phyloP scores from a whole-genome alignment of 2,113 vertebrate genomes.

The Phainopepla nitens region DNA sequence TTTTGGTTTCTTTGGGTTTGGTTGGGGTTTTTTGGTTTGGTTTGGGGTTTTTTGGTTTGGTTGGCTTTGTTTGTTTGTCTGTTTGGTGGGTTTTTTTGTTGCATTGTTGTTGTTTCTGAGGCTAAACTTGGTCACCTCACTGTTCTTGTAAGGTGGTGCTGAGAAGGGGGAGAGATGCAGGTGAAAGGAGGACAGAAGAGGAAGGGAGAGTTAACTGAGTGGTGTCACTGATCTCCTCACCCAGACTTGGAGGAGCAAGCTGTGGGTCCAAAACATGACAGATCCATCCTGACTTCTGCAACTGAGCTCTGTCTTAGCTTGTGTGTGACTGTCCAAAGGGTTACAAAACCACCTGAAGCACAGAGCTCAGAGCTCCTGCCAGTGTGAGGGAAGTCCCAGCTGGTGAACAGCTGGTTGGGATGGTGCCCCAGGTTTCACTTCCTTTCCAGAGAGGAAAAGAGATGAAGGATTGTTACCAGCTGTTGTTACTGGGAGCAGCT shows the following conservation, averaged over 20 bases:
- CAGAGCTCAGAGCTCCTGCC: background rate
- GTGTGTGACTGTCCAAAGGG: background rate
- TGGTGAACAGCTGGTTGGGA: background rate
- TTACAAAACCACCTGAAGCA: background rate
- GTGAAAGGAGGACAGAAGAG: background rate
- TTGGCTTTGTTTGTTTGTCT: no score
- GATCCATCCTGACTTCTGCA: background rate
- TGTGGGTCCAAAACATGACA: background rate
- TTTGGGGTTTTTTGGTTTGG: background rate
- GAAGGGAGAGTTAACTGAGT: background rate
- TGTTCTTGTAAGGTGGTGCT: background rate
- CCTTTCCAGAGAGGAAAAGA: background rate
- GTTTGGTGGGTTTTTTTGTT: background rate
- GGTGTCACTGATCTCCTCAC: background rate
- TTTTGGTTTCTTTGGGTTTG: background rate
- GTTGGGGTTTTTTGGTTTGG: no score
- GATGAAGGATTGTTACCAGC: background rate
- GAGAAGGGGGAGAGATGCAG: background rate
- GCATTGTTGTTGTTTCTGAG: background rate
- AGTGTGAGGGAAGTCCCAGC: background rate
- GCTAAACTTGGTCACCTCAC: background rate
- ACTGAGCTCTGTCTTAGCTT: background rate
- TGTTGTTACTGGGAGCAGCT: slow-evolving; percentile 1
- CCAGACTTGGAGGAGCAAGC: background rate
- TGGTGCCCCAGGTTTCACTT: background rate